Evolutionary conservation across 1,140 invertebrate genomes (phyloP).

Genomic region (Portunus trituberculatus): DNA sequence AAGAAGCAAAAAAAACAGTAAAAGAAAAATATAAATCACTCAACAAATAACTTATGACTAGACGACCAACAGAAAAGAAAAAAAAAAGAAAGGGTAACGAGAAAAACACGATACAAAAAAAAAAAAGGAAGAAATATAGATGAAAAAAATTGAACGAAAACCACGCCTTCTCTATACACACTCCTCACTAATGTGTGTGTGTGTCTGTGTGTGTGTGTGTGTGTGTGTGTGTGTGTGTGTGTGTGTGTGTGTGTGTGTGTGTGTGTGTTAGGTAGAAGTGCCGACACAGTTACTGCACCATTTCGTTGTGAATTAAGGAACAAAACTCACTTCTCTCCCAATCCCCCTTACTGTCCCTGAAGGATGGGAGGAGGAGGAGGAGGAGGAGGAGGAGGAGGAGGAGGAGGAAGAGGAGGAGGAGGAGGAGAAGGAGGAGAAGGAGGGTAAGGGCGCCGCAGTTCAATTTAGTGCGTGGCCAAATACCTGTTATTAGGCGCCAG

Average conservation of each 20-base stretch:
- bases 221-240: no score
- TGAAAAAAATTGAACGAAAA: background rate
- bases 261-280: no score
- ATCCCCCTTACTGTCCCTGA: background rate
- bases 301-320: background rate
- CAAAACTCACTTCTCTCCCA: background rate
- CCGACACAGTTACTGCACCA: no score
- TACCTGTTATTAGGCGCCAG: constrained; percentile 1
- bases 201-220: no score
- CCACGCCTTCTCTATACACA: background rate
- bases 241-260: no score
- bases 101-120: background rate
- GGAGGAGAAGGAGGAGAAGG: background rate
- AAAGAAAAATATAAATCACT: no score
- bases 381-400: background rate
- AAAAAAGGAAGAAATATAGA: no score
- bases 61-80: background rate
- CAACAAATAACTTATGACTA: no score
- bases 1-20: background rate
- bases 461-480: constrained; percentile 20
- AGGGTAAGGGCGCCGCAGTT: background rate
- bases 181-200: background rate
- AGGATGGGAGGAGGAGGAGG: background rate
- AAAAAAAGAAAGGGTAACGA: background rate
- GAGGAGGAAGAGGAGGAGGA: background rate